Evolutionary conservation across 2,113 vertebrate genomes (phyloP), one percentile per base, ranked within the genome.

Genomic region (Delphinapterus leucas): DNA sequence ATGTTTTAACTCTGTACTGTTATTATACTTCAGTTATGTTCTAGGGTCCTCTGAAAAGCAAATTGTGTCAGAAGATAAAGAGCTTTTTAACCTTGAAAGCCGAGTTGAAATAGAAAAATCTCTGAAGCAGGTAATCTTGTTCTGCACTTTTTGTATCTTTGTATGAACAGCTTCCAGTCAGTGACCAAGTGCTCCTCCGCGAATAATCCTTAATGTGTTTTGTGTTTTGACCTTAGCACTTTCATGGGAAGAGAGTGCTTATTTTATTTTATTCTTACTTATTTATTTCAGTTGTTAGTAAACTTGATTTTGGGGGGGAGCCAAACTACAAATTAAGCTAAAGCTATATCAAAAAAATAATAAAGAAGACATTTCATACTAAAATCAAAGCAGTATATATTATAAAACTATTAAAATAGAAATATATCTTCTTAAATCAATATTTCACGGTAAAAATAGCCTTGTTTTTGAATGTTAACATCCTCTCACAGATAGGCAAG

Each of bases 31-130:
- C 93, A 99, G 99, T 96, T 99, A 99, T 26, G 47, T 97, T 94
- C 88, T 98, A 98, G 99, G 99, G 38, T 99, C 98, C 17, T 94
- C 98, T 6, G 97, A 97, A 95, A 98, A 98, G 55, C 96, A 98
- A 71, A 97, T 98, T 23, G 11, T 63, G 85, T n/a, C 79, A 85
- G 97, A 97, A 68, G 96, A 98, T 38, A 97, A 98, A 79, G 98
- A 98, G 8, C 98, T 98, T 9, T 81, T 99, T 55, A 98, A 98
- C 74, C 98, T 99, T 41, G 98, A 99, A 96, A 98, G 95, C 95
- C 98, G 74, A 97, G 97, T 96, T 85, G 97, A 60, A 85, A 92
- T 99, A 26, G 97, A 98, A 94, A 98, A 98, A 2, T 89, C 97
- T 85, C 73, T 99, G 60, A 79, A 93, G 86, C 98, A 93, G 98